These are phyloP conservation scores for Mactra quadrangularis DNA, from an alignment of 1,140 invertebrate species.

Conservation along the genomic window DNA sequence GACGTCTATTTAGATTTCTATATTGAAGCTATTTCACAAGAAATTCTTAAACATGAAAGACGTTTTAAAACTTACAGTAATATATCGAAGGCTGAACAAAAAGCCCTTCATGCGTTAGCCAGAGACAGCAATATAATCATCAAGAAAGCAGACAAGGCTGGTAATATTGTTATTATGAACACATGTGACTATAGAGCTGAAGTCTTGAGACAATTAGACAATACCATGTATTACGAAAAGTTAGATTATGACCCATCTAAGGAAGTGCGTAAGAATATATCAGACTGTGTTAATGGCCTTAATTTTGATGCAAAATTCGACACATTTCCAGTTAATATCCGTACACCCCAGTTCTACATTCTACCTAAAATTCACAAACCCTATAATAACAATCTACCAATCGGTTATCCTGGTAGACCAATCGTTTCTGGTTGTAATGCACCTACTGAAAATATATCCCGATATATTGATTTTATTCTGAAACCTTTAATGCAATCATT, in stretches of 20 bases:
- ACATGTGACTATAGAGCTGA: neutral
- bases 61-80: neutral
- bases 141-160: neutral
- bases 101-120: neutral
- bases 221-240: neutral
- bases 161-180: neutral
- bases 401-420: conserved; percentile 59
- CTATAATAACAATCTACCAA: no score
- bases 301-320: no score
- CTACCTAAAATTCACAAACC: no score
- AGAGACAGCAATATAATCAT: neutral
- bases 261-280: neutral
- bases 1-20: conserved; percentile 11
- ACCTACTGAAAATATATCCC: conserved; percentile 42
- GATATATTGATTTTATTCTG: conserved; percentile 4
- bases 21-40: neutral
- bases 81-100: neutral
- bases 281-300: neutral
- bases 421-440: conserved; percentile 35
- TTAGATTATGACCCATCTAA: neutral
- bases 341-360: no score
- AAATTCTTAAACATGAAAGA: neutral
- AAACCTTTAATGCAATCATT: neutral
- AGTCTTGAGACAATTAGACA: neutral
- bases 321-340: conserved; percentile 45